These are phyloP conservation scores for Hyphantria cunea DNA, from an alignment of 1,140 invertebrate genomes.

Conservation along the genomic window DNA sequence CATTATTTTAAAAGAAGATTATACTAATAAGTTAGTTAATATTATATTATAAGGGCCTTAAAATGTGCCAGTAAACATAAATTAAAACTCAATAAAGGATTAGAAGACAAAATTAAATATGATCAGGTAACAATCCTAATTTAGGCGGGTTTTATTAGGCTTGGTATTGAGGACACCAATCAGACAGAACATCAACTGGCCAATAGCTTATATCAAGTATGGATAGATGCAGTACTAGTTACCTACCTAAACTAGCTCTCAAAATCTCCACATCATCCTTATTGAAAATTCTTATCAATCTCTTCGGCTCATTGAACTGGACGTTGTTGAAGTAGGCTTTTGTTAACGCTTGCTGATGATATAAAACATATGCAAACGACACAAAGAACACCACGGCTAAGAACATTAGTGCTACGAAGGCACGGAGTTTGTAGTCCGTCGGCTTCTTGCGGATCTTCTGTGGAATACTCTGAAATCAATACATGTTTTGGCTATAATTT, in stretches of 20 bases:
- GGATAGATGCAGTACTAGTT: background rate
- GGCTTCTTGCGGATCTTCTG: conserved; percentile 85
- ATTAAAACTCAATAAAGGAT: too few relatives aligned
- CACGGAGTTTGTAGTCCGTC: conserved; percentile 88
- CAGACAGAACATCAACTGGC: too few relatives aligned
- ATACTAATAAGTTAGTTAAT: too few relatives aligned
- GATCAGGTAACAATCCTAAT: too few relatives aligned
- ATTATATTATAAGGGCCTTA: too few relatives aligned
- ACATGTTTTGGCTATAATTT: too few relatives aligned
- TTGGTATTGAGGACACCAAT: too few relatives aligned
- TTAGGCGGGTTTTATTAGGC: too few relatives aligned
- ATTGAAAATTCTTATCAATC: conserved; percentile 88
- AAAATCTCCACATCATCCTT: conserved; percentile 87
- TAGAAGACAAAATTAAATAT: too few relatives aligned
- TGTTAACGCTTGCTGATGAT: conserved; percentile 90
- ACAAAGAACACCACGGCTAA: conserved; percentile 90
- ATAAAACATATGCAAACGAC: conserved; percentile 91
- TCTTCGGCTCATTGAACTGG: conserved; percentile 90
- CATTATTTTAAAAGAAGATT: too few relatives aligned
- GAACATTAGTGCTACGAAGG: conserved; percentile 91
- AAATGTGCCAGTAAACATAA: too few relatives aligned
- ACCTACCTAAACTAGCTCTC: conserved; percentile 85
- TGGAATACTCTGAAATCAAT: conserved; percentile 69
- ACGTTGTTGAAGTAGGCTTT: conserved; percentile 92
- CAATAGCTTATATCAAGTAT: too few relatives aligned